Base-by-base conservation (phyloP, 2,888 invertebrate genomes). In the Eristalinus aeneus region DNA sequence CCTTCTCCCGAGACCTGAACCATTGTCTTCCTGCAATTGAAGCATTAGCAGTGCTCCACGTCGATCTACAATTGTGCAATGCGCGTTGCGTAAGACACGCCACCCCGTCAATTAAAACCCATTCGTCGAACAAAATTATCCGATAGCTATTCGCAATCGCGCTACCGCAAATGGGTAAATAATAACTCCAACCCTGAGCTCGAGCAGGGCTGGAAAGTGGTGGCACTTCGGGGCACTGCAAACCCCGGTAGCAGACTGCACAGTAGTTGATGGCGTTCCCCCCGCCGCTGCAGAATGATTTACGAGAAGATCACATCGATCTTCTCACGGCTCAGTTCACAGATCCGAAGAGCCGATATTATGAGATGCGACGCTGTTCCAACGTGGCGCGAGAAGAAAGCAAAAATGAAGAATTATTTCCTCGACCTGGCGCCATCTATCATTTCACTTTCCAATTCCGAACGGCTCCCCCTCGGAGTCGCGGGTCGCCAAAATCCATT, bases 131-230 rank as follows among this genome's bases (percentile, higher is more conserved):
- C 23, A 36, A 65, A 69, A 34, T 20, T 75, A 72, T 84, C 75
- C 65, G 34, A 80, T 75, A 72, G 73, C 76, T 73, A 10, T 73
- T 65, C 54, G 12, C 61, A 61, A 27, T 3, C 27, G 12, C 20
- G 20, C 46, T 5, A 73, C 73, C 77, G 74, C 86, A 69, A 82
- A 82, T 77, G 68, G 73, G 34, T 65, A 71, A 81, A 82, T 81
- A 82, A 77, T 77, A 77, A 65, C 73, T 27, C 2, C 16, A 72
- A 64, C 65, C 67, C 80, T 74, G 65, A 5, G 27, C 27, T 27
- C 2, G 27, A 27, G 5, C 27, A 5, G 27, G 27, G 46, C 16
- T 46, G n/a, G 39, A 12, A n/a, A n/a, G 2, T 39, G n/a, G 39
- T 5, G 39, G 39, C 16, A 1, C 16, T 16, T 46, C 46, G 16